Evolutionary conservation across 1,140 invertebrate genomes (phyloP).

Genomic region (Papilio dardanus): DNA sequence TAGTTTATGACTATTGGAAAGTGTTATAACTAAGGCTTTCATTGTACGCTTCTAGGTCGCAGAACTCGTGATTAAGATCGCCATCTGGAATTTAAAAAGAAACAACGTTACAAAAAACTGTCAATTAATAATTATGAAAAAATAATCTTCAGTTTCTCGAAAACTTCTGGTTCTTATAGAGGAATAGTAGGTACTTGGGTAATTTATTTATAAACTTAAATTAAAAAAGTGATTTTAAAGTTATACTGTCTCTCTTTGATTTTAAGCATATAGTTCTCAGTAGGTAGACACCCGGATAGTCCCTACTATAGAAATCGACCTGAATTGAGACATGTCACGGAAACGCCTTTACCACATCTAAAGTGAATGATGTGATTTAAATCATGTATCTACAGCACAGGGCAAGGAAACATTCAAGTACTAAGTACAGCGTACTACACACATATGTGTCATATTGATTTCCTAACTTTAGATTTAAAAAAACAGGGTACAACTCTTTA

Average conservation of each 20-base stretch:
- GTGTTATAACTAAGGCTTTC: slow-evolving; percentile 35
- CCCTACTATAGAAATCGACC: too few species aligned
- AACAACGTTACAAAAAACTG: neutral
- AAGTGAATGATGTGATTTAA: neutral
- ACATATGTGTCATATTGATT: neutral
- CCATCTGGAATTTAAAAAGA: slow-evolving; percentile 71
- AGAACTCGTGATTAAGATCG: slow-evolving; percentile 67
- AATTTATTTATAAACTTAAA: too few species aligned
- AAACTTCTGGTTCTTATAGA: too few species aligned
- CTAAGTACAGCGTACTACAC: neutral
- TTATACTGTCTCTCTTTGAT: too few species aligned
- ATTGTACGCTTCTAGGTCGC: slow-evolving; percentile 46
- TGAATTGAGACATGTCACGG: neutral
- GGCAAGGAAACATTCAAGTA: neutral
- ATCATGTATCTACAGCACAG: neutral
- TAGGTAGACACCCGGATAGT: too few species aligned
- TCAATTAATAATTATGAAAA: neutral
- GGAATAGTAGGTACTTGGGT: too few species aligned
- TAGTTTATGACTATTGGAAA: slow-evolving; percentile 50
- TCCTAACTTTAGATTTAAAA: neutral
- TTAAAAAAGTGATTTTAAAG: too few species aligned
- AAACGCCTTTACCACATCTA: neutral
- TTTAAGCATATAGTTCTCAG: too few species aligned
- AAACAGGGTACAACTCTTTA: too few species aligned
- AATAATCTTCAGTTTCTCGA: too few species aligned